A percentile compares a stretch with the other conserved stretches of the same genome.
Evolutionary conservation across 2,888 invertebrate species (phyloP).

Genomic region (Gastracanthus pulcherrimus): DNA sequence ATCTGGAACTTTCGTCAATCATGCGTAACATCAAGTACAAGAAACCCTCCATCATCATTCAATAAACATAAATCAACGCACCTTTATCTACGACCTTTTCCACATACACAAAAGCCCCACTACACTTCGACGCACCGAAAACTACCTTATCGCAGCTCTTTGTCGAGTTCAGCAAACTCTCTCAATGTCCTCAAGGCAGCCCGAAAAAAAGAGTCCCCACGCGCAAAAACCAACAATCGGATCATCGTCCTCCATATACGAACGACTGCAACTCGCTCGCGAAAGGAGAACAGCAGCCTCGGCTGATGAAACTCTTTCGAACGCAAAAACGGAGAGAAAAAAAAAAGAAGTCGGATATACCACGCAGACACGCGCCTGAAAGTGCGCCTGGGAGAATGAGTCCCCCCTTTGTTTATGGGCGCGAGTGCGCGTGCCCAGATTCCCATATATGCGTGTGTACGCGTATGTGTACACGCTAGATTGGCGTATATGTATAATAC

Average conservation of each 20-base stretch:
- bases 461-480: background rate
- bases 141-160: too few relatives aligned
- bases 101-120: too few relatives aligned
- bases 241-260: background rate
- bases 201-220: background rate
- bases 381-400: background rate
- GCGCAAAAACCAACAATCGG: too few relatives aligned
- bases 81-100: too few relatives aligned
- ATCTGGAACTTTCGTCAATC: too few relatives aligned
- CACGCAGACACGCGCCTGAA: background rate
- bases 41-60: too few relatives aligned
- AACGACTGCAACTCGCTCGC: background rate
- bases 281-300: conserved; percentile 19
- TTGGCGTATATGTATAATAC: background rate
- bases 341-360: too few relatives aligned
- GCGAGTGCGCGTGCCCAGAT: conserved; percentile 34
- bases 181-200: background rate
- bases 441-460: conserved; percentile 9
- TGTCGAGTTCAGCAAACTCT: background rate
- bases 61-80: too few relatives aligned
- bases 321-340: background rate
- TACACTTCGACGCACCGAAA: too few relatives aligned
- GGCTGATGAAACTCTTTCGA: conserved; percentile 28
- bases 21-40: too few relatives aligned
- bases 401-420: conserved; percentile 23